A percentile compares a stretch with the other conserved stretches of the same genome.
Conservation (phyloP, 2,113 vertebrate species). For the Donacobius atricapilla region DNA sequence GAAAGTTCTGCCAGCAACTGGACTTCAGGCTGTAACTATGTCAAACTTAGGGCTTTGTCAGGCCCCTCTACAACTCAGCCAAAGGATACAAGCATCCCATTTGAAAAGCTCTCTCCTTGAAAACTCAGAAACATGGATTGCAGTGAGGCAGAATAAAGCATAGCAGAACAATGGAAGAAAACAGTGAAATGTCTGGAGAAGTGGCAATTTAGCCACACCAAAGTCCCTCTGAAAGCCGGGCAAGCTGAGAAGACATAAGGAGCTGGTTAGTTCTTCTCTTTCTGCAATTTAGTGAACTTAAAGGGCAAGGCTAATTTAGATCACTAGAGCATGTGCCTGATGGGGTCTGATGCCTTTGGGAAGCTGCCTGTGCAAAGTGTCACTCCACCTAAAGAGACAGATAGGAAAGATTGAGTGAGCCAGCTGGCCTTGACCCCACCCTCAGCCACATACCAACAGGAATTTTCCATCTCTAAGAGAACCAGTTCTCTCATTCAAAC, state of each 20-base stretch:
- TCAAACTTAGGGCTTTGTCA: background rate
- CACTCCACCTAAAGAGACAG: background rate
- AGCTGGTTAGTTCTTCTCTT: background rate
- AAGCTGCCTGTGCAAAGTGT: background rate
- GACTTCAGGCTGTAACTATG: background rate
- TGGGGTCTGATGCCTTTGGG: rapidly evolving
- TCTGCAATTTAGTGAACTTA: background rate
- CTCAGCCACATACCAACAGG: background rate
- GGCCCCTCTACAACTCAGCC: background rate
- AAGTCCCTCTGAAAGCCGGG: background rate
- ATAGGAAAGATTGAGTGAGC: background rate
- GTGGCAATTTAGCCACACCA: background rate
- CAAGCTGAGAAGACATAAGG: background rate
- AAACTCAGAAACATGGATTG: background rate
- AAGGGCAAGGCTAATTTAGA: background rate
- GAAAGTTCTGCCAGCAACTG: background rate
- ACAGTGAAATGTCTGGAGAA: background rate
- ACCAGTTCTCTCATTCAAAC: background rate
- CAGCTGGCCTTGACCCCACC: background rate
- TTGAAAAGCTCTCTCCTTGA: background rate
- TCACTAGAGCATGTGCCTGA: background rate
- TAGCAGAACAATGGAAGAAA: background rate
- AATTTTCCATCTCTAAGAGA: background rate
- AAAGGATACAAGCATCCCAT: background rate
- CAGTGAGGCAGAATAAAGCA: background rate